phyloP scores from a whole-genome alignment of 2,888 invertebrate genomes.

The Aspidiotus destructor region DNA sequence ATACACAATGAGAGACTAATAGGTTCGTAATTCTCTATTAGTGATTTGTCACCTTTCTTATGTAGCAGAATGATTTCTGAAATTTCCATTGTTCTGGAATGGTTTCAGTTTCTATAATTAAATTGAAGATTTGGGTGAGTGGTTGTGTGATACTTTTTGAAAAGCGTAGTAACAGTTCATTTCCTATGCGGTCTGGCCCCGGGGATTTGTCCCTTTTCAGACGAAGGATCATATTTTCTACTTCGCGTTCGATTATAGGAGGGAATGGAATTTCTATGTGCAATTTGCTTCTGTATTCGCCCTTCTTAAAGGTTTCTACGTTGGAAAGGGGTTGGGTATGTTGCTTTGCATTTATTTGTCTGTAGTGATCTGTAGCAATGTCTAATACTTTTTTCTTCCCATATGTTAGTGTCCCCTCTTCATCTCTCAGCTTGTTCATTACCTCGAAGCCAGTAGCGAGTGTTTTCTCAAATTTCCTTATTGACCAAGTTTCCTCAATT shows the following conservation, averaged over 20 bases:
- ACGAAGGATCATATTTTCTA: background rate
- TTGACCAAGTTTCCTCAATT: background rate
- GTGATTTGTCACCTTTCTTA: slow-evolving; percentile 10
- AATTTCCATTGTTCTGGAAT: background rate
- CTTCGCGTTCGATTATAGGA: background rate
- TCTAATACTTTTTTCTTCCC: background rate
- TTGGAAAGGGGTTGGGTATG: background rate
- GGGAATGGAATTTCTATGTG: background rate
- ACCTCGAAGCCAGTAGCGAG: background rate
- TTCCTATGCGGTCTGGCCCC: background rate
- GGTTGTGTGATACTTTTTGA: background rate
- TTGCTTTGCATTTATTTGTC: background rate
- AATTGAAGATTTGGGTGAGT: background rate
- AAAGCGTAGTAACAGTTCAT: background rate
- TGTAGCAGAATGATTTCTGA: background rate
- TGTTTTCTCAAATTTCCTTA: background rate
- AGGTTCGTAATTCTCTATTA: background rate
- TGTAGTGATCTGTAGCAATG: background rate
- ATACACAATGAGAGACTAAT: background rate
- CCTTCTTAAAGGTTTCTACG: background rate
- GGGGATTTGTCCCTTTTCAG: background rate
- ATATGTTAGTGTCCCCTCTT: background rate
- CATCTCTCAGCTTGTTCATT: slow-evolving; percentile 2
- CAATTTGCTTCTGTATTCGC: too few relatives aligned
- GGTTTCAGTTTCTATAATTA: background rate